Percentiles rank a stretch among this genome's conserved stretches.
Evolutionary conservation across 2,888 invertebrate genomes (phyloP).

Genomic region (Abscondita cerata): DNA sequence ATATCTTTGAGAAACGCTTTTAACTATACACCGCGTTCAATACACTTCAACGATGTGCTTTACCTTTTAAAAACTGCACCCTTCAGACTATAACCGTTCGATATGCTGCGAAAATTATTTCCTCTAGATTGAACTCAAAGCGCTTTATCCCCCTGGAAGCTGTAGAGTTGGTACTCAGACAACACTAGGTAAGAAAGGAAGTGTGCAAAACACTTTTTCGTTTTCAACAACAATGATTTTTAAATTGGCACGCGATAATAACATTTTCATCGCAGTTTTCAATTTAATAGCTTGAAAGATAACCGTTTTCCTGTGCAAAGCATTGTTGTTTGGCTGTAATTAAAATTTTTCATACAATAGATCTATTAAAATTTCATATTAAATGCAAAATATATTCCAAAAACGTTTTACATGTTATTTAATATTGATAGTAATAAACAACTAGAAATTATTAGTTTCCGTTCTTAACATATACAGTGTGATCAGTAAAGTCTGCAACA

Average conservation of each 20-base stretch:
- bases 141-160: slow-evolving; percentile 34
- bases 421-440: no score
- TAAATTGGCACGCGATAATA: slow-evolving; percentile 21
- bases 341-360: no score
- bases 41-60: slow-evolving; percentile 26
- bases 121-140: slow-evolving; percentile 35
- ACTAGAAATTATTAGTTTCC: no score
- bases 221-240: slow-evolving; percentile 19
- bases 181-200: slow-evolving; percentile 22
- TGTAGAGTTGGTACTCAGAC: slow-evolving; percentile 27
- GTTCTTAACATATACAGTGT: no score
- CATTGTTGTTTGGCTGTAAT: no score
- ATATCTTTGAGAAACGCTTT: not conserved
- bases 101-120: slow-evolving; percentile 34
- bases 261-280: not conserved
- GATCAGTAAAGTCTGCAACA: no score
- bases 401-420: no score
- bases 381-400: no score
- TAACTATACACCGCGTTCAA: slow-evolving; percentile 12
- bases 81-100: slow-evolving; percentile 26
- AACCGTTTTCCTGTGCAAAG: no score
- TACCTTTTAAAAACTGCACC: slow-evolving; percentile 29
- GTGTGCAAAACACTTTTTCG: slow-evolving; percentile 24
- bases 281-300: not conserved
- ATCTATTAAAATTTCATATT: no score